These are phyloP conservation scores for Rhizomys pruinosus DNA, from an alignment of 2,113 vertebrate species.

Conservation along the genomic window DNA sequence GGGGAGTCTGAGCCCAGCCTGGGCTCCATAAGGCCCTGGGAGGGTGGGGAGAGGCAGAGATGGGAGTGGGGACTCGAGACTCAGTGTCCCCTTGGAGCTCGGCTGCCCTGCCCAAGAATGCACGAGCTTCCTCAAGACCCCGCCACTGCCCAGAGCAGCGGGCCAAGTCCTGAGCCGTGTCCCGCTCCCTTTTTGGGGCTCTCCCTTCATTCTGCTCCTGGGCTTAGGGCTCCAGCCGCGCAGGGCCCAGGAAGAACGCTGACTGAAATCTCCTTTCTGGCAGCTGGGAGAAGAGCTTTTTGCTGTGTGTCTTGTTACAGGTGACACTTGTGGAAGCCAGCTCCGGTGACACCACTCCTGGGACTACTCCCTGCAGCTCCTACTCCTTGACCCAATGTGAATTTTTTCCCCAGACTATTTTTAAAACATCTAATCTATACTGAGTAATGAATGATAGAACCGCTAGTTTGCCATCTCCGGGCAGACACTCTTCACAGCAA, in stretches of 20 bases:
- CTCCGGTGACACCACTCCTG: slow-evolving; percentile 72
- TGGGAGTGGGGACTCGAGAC: not conserved
- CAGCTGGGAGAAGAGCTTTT: slow-evolving; percentile 74
- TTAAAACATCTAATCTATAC: slow-evolving; percentile 64
- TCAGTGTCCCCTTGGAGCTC: not conserved
- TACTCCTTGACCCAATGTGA: slow-evolving; percentile 49
- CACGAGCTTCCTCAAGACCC: not conserved
- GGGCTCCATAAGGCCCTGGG: too few species aligned
- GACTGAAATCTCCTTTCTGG: not conserved
- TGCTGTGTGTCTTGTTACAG: slow-evolving; percentile 76
- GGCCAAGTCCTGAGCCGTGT: not conserved
- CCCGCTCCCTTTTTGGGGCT: not conserved
- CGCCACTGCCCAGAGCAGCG: not conserved
- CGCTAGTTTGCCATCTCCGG: slow-evolving; percentile 35
- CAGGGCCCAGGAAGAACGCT: not conserved
- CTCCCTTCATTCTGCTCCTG: not conserved
- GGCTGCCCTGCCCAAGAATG: not conserved
- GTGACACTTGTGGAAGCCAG: slow-evolving; percentile 67
- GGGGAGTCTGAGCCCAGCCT: too few species aligned
- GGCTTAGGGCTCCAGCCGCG: not conserved
- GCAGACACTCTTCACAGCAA: not conserved
- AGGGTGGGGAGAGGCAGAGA: not conserved
- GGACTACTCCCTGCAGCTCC: slow-evolving; percentile 75
- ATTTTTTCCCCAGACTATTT: slow-evolving; percentile 59
- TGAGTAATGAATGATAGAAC: not conserved